A percentile compares a stretch with the other conserved stretches of the same genome.
Conservation (phyloP, 1,140 invertebrate species). For the Carposina sasakii region DNA sequence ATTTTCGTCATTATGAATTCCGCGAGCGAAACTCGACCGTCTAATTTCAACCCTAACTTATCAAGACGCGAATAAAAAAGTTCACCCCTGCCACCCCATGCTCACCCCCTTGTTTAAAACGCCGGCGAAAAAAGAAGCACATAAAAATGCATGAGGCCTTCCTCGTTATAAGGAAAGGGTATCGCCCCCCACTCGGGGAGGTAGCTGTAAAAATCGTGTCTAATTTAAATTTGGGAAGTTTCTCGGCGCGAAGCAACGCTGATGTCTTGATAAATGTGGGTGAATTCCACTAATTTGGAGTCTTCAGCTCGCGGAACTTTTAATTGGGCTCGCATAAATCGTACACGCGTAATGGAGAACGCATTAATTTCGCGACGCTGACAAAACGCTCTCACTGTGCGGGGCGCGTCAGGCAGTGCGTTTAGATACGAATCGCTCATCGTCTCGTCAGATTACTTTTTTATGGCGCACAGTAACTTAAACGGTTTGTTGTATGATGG, state of each 20-base stretch:
- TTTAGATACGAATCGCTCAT: slow-evolving; percentile 63
- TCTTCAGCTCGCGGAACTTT: slow-evolving; percentile 64
- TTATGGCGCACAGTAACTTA: too few species aligned
- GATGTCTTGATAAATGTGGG: slow-evolving; percentile 71
- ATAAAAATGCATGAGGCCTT: slow-evolving; percentile 75
- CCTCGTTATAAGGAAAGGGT: slow-evolving; percentile 74
- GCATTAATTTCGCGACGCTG: slow-evolving; percentile 61
- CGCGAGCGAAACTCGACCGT: slow-evolving; percentile 72
- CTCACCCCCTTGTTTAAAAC: slow-evolving; percentile 74
- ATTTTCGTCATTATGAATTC: slow-evolving; percentile 73
- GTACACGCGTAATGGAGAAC: slow-evolving; percentile 44
- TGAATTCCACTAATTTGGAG: slow-evolving; percentile 68
- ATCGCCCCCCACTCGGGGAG: slow-evolving; percentile 58
- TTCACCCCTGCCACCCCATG: slow-evolving; percentile 60
- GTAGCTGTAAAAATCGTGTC: slow-evolving; percentile 72
- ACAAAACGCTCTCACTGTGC: slow-evolving; percentile 55
- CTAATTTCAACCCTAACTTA: slow-evolving; percentile 74
- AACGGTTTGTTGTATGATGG: too few species aligned
- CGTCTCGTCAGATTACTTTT: too few species aligned
- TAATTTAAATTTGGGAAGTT: slow-evolving; percentile 73
- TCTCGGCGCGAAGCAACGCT: slow-evolving; percentile 62
- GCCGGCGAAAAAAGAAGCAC: slow-evolving; percentile 74
- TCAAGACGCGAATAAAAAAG: slow-evolving; percentile 74
- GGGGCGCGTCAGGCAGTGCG: slow-evolving; percentile 30
- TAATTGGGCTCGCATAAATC: slow-evolving; percentile 69